Evolutionary conservation across 2,888 invertebrate genomes (phyloP).

Genomic region (Alentia gelatinosa): DNA sequence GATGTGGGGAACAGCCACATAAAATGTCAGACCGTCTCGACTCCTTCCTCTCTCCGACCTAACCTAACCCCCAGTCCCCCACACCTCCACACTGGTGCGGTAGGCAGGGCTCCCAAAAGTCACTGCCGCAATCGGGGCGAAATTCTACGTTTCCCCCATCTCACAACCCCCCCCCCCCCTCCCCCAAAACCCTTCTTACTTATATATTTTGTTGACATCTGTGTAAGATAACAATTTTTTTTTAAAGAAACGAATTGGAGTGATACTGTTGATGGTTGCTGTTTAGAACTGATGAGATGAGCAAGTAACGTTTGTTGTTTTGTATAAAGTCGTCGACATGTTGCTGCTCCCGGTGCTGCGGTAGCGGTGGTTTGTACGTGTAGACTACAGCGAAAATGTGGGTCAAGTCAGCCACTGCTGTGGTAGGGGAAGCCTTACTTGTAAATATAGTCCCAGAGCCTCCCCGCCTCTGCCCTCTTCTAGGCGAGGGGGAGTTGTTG

Average conservation of each 20-base stretch:
- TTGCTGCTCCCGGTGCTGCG: background rate
- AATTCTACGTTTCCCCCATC: background rate
- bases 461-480: background rate
- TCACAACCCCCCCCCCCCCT: background rate
- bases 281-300: slow-evolving; percentile 31
- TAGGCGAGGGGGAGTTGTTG: background rate
- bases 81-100: background rate
- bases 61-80: background rate
- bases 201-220: slow-evolving; percentile 4
- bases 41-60: slow-evolving; percentile 45
- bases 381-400: slow-evolving; percentile 12
- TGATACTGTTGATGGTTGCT: slow-evolving; percentile 42
- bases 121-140: slow-evolving; percentile 27
- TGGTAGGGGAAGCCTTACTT: slow-evolving; percentile 30
- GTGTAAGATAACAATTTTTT: background rate
- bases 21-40: slow-evolving; percentile 52
- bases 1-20: slow-evolving; percentile 43
- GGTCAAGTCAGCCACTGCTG: slow-evolving; percentile 20
- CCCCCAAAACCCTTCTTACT: background rate
- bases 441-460: slow-evolving; percentile 42
- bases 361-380: slow-evolving; percentile 11
- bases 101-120: background rate
- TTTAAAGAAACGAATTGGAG: background rate
- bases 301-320: slow-evolving; percentile 22
- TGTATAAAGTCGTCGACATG: slow-evolving; percentile 11